Percentiles rank a stretch among this genome's conserved stretches.
Conservation (phyloP, 2,888 invertebrate species). For the Drosophila anomalata region DNA sequence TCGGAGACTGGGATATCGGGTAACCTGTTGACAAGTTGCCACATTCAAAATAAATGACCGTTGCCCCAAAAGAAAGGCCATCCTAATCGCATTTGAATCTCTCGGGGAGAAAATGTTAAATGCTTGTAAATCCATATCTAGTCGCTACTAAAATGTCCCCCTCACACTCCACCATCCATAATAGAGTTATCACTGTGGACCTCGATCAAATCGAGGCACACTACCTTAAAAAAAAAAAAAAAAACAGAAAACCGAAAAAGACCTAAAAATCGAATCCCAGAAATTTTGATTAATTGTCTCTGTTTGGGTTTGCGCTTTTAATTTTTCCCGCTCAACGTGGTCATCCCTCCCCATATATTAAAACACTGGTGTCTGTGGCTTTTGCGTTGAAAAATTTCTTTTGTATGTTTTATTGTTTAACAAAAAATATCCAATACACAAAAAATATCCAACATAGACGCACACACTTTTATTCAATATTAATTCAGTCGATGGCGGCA, state of each 20-base stretch:
- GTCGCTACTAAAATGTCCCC: slow-evolving; percentile 65
- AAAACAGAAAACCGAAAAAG: slow-evolving; percentile 5
- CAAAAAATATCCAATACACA: slow-evolving; percentile 11
- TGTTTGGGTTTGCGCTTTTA: slow-evolving; percentile 70
- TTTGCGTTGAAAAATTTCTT: slow-evolving; percentile 69
- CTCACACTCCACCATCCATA: slow-evolving; percentile 43
- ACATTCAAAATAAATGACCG: slow-evolving; percentile 57
- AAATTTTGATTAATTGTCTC: slow-evolving; percentile 70
- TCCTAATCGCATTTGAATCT: slow-evolving; percentile 73
- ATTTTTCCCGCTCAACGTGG: slow-evolving; percentile 63
- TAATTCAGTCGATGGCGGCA: slow-evolving; percentile 49
- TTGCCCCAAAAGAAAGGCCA: slow-evolving; percentile 29
- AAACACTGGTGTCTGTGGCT: slow-evolving; percentile 73
- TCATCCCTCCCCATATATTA: slow-evolving; percentile 49
- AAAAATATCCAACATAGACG: slow-evolving; percentile 27
- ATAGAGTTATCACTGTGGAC: slow-evolving; percentile 65
- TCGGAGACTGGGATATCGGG: slow-evolving; percentile 42
- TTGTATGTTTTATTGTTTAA: slow-evolving; percentile 51
- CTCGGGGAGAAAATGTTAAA: slow-evolving; percentile 63
- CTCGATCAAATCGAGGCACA: slow-evolving; percentile 25
- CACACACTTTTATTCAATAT: slow-evolving; percentile 37
- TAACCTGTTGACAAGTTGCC: slow-evolving; percentile 74
- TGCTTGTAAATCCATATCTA: slow-evolving; percentile 71
- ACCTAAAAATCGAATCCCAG: slow-evolving; percentile 15
- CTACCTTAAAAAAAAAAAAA: neutral